Evolutionary conservation across 2,113 vertebrate genomes (phyloP), one percentile per base, ranked within the genome.

Genomic region (Balaenoptera acutorostrata): DNA sequence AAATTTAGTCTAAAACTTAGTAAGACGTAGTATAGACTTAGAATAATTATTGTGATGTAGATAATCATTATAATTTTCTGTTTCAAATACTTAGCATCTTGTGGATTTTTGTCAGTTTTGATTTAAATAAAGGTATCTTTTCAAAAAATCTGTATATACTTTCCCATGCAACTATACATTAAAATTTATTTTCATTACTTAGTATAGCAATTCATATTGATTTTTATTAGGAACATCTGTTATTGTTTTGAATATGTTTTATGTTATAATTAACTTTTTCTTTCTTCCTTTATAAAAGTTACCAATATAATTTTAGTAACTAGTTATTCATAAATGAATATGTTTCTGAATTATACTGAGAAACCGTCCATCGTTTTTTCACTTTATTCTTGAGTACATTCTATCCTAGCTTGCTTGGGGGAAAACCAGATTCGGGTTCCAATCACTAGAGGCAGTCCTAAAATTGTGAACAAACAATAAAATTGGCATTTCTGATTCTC

Each of bases 381-480:
- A 44, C 13, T 49, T 71, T 18, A 29, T 44, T 6, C 18, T 88
- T 88, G 75, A 94, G 10, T 74, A 63, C 10, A 49, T 89, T 77
- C 5, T 33, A 52, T 80, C 11, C 5, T 46, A 68, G 46, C 49
- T 78, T 46, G 21, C 55, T 86, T 27, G 6, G 31, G 36, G 57
- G 11, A 23, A 66, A 93, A 61, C 91, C 77, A 87, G 20, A 82
- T 46, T 59, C 61, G 4, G 36, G 8, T 3, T 29, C n/a, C 68
- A 89, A 39, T 88, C 77, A 82, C 52, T 64, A 86, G 46, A 95
- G 49, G 55, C 59, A 93, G 52, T 20, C 90, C 61, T 93, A 69
- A 96, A 93, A 84, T 66, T 64, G 89, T 74, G n/a, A 94, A 69
- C 49, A 91, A 86, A 97, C 72, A 97, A 96, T 91, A 55, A 77